Percentiles rank a stretch among this genome's conserved stretches.
Conservation (phyloP, 2,797 vertebrate species). For the Poecilia velifera region DNA sequence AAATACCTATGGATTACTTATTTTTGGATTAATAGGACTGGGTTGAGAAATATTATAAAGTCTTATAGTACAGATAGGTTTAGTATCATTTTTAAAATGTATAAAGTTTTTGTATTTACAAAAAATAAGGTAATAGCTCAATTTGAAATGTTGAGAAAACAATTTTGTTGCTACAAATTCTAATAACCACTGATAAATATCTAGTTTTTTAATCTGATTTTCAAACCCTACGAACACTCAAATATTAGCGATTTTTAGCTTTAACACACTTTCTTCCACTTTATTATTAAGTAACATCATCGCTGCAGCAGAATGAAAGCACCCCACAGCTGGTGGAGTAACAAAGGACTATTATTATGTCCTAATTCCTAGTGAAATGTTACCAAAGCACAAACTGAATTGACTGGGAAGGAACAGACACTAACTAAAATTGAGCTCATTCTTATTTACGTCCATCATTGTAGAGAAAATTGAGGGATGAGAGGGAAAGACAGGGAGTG, state of each 20-base stretch:
- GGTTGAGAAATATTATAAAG: constrained; percentile 33
- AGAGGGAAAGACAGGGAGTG: constrained; percentile 8
- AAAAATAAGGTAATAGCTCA: neutral
- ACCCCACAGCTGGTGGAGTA: constrained; percentile 52
- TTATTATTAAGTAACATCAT: constrained; percentile 23
- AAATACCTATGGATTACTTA: constrained; percentile 47
- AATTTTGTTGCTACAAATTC: neutral
- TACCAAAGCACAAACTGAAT: constrained; percentile 43
- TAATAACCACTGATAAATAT: neutral
- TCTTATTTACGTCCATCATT: constrained; percentile 32
- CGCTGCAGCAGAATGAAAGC: constrained; percentile 22
- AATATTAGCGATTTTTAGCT: neutral
- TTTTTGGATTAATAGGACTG: constrained; percentile 46
- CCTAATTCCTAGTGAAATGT: constrained; percentile 48
- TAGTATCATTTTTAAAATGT: neutral
- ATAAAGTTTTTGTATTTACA: neutral
- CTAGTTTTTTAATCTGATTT: neutral
- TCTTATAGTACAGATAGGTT: constrained; percentile 25
- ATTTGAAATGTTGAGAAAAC: neutral
- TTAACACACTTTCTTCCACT: neutral
- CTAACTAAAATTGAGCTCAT: constrained; percentile 41
- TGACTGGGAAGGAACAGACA: constrained; percentile 52
- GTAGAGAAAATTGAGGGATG: constrained; percentile 37
- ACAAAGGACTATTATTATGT: constrained; percentile 68
- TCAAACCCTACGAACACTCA: constrained; percentile 7